A percentile compares a stretch with the other conserved stretches of the same genome.
phyloP scores from a whole-genome alignment of 2,888 invertebrate species.

The Tachina lurida region DNA sequence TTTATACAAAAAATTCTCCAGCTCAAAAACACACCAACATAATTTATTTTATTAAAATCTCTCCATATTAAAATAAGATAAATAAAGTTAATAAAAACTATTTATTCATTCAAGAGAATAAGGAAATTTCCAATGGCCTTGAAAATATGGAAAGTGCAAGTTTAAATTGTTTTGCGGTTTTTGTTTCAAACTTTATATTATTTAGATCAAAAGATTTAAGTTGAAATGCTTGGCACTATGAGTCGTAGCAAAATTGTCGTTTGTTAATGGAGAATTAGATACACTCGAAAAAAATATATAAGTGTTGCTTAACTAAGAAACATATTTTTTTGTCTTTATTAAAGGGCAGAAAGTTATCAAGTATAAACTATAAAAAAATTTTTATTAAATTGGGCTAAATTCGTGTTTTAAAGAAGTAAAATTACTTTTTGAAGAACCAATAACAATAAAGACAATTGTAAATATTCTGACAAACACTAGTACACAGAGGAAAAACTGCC shows the following conservation, averaged over 20 bases:
- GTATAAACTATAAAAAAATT: too few species aligned
- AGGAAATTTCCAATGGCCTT: constrained; percentile 53
- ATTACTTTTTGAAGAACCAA: too few species aligned
- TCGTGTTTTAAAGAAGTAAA: too few species aligned
- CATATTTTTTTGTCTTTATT: not conserved
- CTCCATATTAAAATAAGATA: not conserved
- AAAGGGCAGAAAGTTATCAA: not conserved
- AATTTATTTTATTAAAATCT: constrained; percentile 18
- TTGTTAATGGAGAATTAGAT: not conserved
- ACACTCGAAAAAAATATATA: constrained; percentile 20
- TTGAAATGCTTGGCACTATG: not conserved
- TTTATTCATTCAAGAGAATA: constrained; percentile 11
- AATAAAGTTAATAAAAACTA: not conserved
- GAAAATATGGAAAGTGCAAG: constrained; percentile 41
- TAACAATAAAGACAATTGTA: too few species aligned
- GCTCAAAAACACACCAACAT: constrained; percentile 4
- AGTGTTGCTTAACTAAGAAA: not conserved
- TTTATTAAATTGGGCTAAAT: too few species aligned
- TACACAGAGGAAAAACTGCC: too few species aligned
- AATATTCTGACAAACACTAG: too few species aligned
- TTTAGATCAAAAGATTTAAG: constrained; percentile 8
- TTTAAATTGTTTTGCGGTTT: constrained; percentile 32
- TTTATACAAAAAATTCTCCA: constrained; percentile 62
- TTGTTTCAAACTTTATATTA: not conserved
- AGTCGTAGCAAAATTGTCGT: not conserved